Percentiles rank a stretch among this genome's conserved stretches.
phyloP scores from a whole-genome alignment of 2,888 invertebrate species.

The Drosophila suboccidentalis region DNA sequence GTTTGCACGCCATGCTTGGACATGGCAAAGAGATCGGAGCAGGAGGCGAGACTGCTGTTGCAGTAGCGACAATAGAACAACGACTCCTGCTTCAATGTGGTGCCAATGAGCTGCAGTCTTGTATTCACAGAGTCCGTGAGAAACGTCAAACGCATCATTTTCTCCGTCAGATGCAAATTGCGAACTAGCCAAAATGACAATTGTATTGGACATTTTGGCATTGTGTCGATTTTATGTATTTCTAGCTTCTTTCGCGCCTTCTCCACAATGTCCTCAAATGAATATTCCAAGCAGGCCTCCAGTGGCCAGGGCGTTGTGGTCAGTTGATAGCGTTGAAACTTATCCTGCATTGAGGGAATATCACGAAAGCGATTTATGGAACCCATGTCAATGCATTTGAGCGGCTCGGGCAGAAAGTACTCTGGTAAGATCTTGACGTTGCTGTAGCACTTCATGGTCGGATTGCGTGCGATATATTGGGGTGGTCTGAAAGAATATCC shows the following conservation, averaged over 20 bases:
- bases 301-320: constrained; percentile 88
- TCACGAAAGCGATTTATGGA: constrained; percentile 86
- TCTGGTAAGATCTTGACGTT: constrained; percentile 90
- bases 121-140: constrained; percentile 89
- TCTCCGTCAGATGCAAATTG: constrained; percentile 90
- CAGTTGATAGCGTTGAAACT: constrained; percentile 85
- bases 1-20: constrained; percentile 92
- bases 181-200: constrained; percentile 93
- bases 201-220: constrained; percentile 89
- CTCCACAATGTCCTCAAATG: constrained; percentile 86
- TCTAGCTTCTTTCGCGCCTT: constrained; percentile 83
- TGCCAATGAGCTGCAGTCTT: constrained; percentile 87
- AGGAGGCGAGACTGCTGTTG: constrained; percentile 88
- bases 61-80: constrained; percentile 88
- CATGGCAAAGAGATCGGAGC: constrained; percentile 92
- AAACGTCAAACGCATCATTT: constrained; percentile 88
- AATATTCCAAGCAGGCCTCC: constrained; percentile 89
- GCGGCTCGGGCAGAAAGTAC: constrained; percentile 87
- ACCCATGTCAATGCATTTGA: constrained; percentile 86
- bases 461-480: constrained; percentile 80
- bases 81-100: constrained; percentile 86
- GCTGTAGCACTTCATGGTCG: constrained; percentile 86
- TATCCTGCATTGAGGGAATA: constrained; percentile 83
- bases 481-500: constrained; percentile 67
- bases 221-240: constrained; percentile 85